These are phyloP conservation scores for Pristis pectinata DNA, from an alignment of 2,797 vertebrate genomes.

Conservation along the genomic window DNA sequence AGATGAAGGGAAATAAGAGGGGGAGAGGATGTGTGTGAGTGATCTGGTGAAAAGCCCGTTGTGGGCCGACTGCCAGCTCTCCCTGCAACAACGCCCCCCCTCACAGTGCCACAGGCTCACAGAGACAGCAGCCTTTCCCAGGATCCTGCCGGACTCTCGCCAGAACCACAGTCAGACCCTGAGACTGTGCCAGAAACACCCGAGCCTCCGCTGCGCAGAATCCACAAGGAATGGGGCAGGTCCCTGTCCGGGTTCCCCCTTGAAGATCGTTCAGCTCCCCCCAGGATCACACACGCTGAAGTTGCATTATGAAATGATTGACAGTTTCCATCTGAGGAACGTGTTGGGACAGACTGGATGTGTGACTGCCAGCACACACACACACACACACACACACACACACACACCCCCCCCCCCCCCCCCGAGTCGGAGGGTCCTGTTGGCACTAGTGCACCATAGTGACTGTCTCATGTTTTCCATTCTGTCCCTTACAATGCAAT, in stretches of 20 bases:
- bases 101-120: neutral
- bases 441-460: neutral
- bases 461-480: neutral
- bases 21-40: neutral
- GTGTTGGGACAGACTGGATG: neutral
- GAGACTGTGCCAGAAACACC: neutral
- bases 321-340: neutral
- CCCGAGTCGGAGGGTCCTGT: neutral
- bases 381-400: neutral
- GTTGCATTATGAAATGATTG: too few species aligned
- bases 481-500: neutral
- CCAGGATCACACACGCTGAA: too few species aligned
- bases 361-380: neutral
- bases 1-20: neutral
- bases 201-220: too few species aligned
- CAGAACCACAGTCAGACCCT: neutral
- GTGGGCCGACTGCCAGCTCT: neutral
- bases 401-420: too few species aligned
- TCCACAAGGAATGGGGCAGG: too few species aligned
- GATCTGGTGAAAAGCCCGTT: neutral
- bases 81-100: too few species aligned
- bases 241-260: too few species aligned
- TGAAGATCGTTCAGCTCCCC: neutral
- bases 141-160: neutral
- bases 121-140: neutral